These are phyloP conservation scores for Meloidogyne floridensis DNA, from an alignment of 1,140 invertebrate genomes.

Conservation along the genomic window DNA sequence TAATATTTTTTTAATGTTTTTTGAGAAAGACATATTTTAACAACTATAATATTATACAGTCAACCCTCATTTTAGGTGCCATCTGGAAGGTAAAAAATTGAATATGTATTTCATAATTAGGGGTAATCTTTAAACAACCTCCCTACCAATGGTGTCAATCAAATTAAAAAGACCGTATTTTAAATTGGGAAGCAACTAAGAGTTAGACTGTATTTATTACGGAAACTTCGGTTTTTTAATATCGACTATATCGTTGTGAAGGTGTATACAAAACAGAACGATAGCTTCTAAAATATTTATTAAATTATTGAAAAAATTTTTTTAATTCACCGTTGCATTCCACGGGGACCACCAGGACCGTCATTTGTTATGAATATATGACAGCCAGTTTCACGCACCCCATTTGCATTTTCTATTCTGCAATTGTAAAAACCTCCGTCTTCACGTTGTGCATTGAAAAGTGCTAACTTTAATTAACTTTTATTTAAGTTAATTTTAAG, in stretches of 20 bases:
- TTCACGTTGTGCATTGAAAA: constrained; percentile 45
- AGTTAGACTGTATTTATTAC: too few relatives aligned
- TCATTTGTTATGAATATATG: constrained; percentile 45
- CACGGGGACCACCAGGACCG: constrained; percentile 13
- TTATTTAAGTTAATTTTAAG: not conserved
- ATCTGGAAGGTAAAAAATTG: too few relatives aligned
- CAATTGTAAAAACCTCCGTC: constrained; percentile 49
- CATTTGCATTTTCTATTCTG: constrained; percentile 45
- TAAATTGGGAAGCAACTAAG: too few relatives aligned
- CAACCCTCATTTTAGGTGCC: too few relatives aligned
- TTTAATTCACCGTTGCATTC: not conserved
- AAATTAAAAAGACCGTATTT: too few relatives aligned
- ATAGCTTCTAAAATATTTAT: constrained; percentile 36
- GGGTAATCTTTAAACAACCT: too few relatives aligned
- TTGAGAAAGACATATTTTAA: too few relatives aligned
- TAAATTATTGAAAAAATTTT: not conserved
- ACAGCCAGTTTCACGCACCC: constrained; percentile 42
- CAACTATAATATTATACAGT: too few relatives aligned
- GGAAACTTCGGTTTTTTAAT: constrained; percentile 9
- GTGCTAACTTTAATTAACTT: constrained; percentile 29
- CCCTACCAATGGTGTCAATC: too few relatives aligned
- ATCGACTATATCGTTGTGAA: constrained; percentile 41
- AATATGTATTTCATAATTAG: too few relatives aligned
- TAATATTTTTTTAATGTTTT: too few relatives aligned
- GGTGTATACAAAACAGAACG: constrained; percentile 43